A percentile compares a stretch with the other conserved stretches of the same genome.
These are phyloP conservation scores for Pasiphila rectangulata DNA, from an alignment of 2,888 invertebrate genomes.

Conservation along the genomic window DNA sequence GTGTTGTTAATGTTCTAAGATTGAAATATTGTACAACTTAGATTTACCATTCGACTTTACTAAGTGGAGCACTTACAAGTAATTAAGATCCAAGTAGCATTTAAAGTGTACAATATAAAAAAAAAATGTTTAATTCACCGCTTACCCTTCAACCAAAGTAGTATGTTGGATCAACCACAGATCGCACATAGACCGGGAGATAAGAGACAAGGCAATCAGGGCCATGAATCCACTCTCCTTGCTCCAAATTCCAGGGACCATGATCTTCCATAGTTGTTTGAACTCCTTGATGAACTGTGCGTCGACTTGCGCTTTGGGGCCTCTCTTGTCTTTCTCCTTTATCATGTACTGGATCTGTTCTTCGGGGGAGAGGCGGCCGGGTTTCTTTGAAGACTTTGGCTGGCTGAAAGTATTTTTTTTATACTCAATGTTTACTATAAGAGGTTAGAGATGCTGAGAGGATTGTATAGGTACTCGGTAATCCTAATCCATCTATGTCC, in stretches of 20 bases:
- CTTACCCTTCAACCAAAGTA: conserved; percentile 94
- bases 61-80: too few species aligned
- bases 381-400: conserved; percentile 41
- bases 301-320: conserved; percentile 88
- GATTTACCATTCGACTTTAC: too few species aligned
- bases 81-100: conserved; percentile 1
- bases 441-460: too few species aligned
- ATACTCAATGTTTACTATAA: too few species aligned
- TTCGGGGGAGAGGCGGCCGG: conserved; percentile 70
- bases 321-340: conserved; percentile 83
- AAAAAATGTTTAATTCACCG: conserved; percentile 15
- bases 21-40: too few species aligned
- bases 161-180: conserved; percentile 98
- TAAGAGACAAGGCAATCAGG: conserved; percentile 89
- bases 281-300: conserved; percentile 87
- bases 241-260: conserved; percentile 89
- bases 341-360: conserved; percentile 91
- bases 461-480: too few species aligned
- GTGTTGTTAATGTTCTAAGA: too few species aligned
- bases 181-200: conserved; percentile 96
- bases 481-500: too few species aligned
- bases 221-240: conserved; percentile 87
- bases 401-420: conserved; percentile 31
- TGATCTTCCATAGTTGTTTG: conserved; percentile 84
- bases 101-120: too few species aligned